Evolutionary conservation across 2,888 invertebrate species (phyloP), one percentile per base, ranked within the genome.

Genomic region (Hypomecis punctinalis): DNA sequence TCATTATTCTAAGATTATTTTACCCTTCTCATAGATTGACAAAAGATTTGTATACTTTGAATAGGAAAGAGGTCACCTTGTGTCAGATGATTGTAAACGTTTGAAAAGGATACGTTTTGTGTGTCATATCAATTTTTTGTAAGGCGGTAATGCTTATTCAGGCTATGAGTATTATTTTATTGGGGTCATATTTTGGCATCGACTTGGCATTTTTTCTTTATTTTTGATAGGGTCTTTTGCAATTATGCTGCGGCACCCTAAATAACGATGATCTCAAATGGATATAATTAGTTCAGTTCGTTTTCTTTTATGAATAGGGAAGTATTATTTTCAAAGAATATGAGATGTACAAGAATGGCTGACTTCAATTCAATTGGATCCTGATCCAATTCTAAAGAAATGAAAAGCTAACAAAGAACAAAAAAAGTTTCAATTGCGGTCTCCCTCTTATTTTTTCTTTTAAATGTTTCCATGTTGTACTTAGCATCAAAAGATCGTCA

Each of bases 31-130:
- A 39, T 39, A 55, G 13, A 57, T 11, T 48, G 23, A 46, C 40
- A 59, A 49, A 55, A 49, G 40, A 60, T 47, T 51, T 36, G 40
- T 43, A 56, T 52, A 49, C 35, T 47, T 53, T 61, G 56, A 52
- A 61, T 69, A 66, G 52, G 54, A 71, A 67, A 63, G 67, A 63
- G 63, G 63, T 63, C 63, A 56, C 65, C 55, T 57, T 62, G 56
- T 36, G 37, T 49, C 49, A 42, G 48, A 48, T 42, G 42, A 52
- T 64, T 60, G 23, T 52, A 52, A 59, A 55, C 40, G 42, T 64
- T 57, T 68, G 49, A 63, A 70, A 68, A 63, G 59, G 66, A 62
- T 66, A 47, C 63, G 63, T 70, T 68, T 60, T 64, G 56, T 51
- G 37, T 53, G 46, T 40, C 51, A 33, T 53, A 49, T 10, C 11